These are phyloP conservation scores for Zaprionus nigranus DNA, from an alignment of 1,140 invertebrate genomes.

Conservation along the genomic window DNA sequence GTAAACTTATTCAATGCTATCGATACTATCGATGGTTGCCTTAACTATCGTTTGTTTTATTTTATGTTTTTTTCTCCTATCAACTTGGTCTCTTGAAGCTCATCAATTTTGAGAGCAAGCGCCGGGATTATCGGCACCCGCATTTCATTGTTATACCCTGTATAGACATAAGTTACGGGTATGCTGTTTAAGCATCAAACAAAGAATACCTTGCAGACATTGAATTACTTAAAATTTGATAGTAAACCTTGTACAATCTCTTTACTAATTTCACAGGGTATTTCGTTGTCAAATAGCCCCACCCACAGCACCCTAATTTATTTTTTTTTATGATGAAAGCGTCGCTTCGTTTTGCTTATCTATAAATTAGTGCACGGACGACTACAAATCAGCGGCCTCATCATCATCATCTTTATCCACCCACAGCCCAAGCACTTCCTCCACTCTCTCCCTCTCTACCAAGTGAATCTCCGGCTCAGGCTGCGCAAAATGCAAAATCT, in stretches of 20 bases:
- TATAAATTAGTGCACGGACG: constrained; percentile 52
- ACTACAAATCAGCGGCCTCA: constrained; percentile 50
- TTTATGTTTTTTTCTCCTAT: neutral
- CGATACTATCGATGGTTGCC: neutral
- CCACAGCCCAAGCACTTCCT: neutral
- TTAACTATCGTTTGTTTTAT: neutral
- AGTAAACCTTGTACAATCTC: neutral
- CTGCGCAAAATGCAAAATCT: constrained; percentile 47
- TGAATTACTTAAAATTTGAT: neutral
- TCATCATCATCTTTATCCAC: constrained; percentile 16
- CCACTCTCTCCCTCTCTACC: neutral
- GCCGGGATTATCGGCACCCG: neutral
- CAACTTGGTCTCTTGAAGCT: neutral
- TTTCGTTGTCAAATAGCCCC: neutral
- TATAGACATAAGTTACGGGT: neutral
- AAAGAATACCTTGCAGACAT: neutral
- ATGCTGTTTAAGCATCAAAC: neutral
- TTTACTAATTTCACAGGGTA: neutral
- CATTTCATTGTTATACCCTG: constrained; percentile 1
- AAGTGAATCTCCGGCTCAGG: neutral
- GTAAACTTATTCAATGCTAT: neutral
- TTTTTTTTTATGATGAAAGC: constrained; percentile 22
- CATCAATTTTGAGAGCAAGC: neutral
- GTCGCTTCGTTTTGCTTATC: constrained; percentile 53
- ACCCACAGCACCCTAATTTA: neutral